Conservation (phyloP, 2,797 vertebrate species). For the Acrocephalus scirpaceus region DNA sequence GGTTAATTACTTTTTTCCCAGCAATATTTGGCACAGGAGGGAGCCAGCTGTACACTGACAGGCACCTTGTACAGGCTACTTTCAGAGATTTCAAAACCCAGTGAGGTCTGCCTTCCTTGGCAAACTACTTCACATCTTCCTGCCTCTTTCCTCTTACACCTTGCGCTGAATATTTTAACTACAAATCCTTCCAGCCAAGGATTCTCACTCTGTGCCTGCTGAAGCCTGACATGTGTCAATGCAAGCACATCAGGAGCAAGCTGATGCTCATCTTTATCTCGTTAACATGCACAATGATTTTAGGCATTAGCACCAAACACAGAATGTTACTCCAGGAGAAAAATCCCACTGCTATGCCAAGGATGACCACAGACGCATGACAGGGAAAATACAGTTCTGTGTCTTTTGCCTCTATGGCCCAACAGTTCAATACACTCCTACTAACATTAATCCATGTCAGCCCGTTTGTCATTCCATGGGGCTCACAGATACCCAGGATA, state of each 20-base stretch:
- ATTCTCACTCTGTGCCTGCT: not conserved
- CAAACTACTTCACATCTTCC: not conserved
- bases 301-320: not conserved
- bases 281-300: not conserved
- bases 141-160: not conserved
- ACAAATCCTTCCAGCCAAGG: not conserved
- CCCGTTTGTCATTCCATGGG: not conserved
- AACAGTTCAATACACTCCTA: not conserved
- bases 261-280: not conserved
- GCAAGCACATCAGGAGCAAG: not conserved
- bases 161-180: not conserved
- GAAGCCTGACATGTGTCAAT: not conserved
- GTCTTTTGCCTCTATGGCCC: not conserved
- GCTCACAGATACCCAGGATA: not conserved
- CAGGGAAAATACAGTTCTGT: not conserved
- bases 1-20: constrained; percentile 32
- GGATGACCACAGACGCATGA: not conserved
- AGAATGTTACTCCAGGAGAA: not conserved
- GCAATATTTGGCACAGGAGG: constrained; percentile 1
- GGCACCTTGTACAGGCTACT: not conserved
- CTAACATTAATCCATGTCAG: not conserved
- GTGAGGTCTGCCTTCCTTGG: not conserved
- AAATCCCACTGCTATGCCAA: not conserved
- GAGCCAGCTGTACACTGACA: constrained; percentile 2
- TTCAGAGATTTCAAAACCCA: not conserved